Evolutionary conservation across 2,888 invertebrate species (phyloP), one percentile per base, ranked within the genome.

Genomic region (Microchrysa polita): DNA sequence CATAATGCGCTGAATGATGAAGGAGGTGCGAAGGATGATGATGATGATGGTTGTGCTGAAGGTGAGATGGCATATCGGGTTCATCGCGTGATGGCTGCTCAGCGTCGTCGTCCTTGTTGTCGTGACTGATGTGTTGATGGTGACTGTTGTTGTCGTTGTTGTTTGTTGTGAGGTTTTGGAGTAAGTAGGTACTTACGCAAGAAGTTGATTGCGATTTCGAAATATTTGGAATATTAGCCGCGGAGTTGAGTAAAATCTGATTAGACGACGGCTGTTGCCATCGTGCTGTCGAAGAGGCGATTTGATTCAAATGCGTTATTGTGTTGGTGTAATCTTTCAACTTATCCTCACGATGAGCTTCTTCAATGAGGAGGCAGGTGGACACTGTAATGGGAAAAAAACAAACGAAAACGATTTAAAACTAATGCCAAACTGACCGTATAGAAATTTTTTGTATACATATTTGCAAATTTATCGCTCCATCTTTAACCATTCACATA

Each of bases 261-360:
- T 5, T 87, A 57, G 88, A 84, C 60, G 89, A 88, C 76, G 90
- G 82, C 18, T 88, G 86, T 57, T 88, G 87, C 76, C 89, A 86
- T 1, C 84, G 88, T 86, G 77, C 83, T 74, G 81, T 81, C 12
- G 65, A 18, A 14, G 69, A 69, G 76, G 82, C 80, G 18, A 74
- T 73, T 76, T 85, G 84, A 81, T 83, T 84, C 79, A 93, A 92
- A 14, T 92, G 87, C 12, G 94, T 94, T 78, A 94, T 88, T 18
- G 93, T 93, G 67, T 92, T 93, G 2, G 94, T 93, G 79, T 94
- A 93, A 82, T 94, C 93, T 77, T 93, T 90, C 77, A 94, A 87
- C 81, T 93, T 91, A 80, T 93, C 93, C 81, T 90, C 90, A 27
- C 90, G 87, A 75, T 88, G 87, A 65, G 82, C 83, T 74, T 84